Evolutionary conservation across 2,113 vertebrate genomes (phyloP), one percentile per base, ranked within the genome.

Genomic region (Rhipidura dahli): DNA sequence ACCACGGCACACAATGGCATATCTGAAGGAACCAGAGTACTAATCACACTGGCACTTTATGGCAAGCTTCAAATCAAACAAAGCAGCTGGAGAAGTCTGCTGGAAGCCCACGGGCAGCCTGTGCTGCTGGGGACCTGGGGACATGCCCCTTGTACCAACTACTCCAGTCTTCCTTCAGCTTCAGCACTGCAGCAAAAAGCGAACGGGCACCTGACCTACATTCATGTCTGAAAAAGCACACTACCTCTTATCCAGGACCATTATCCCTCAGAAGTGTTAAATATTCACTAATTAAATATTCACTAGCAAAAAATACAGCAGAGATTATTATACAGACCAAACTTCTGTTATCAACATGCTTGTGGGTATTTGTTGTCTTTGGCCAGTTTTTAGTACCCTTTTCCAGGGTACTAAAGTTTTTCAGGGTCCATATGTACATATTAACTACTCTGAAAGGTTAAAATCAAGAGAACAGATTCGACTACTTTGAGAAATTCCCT

Each of bases 231-330:
- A 92, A 78, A 83, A 92, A 70, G 64, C 45, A 66, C 6, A 79
- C 23, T 17, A 14, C 76, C 50, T 63, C 89, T 88, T 93, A 90
- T 63, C 82, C 68, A 40, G 16, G 56, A 83, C 9, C 9, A 71
- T 31, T 45, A 86, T 78, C 82, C 85, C 53, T 35, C 33, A 76
- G 6, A 89, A 93, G 71, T 44, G 60, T 63, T 88, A 86, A 95
- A 93, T 83, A 51, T 21, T 83, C 53, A 17, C 42, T 70, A 83
- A 91, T 91, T 79, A 87, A 94, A 90, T 76, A 93, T 63, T 90
- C 94, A 56, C 59, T 39, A 63, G 19, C 50, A 60, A 92, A 93
- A 97, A 66, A 57, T 26, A 54, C 42, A 89, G 76, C 60, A 45
- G 47, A 63, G 21, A 65, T 77, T 40, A 80, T 45, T n/a, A 90